Base-by-base conservation (phyloP, 2,888 invertebrate species). In the Latrodectus hesperus region DNA sequence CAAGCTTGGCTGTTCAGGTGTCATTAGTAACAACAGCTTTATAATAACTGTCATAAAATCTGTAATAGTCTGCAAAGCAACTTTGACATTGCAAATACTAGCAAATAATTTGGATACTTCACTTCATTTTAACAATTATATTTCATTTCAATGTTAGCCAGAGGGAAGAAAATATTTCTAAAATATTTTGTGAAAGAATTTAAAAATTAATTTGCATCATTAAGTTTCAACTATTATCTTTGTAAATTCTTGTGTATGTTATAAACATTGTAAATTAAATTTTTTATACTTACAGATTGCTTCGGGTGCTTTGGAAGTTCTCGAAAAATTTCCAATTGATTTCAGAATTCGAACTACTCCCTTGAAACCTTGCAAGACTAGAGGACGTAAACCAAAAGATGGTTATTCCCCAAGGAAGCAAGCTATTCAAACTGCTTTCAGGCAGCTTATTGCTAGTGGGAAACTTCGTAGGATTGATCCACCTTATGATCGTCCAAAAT, bases 331-430 rank as follows among this genome's bases (percentile, higher is more conserved):
- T 92, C 95, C 97, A 71, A 96, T 96, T 93, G 96, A 96, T 93
- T 96, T 97, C 38, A 94, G 97, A 90, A 95, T 97, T 49, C 94
- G 97, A 82, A 95, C 96, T 4, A 96, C 96, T 12, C 97, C 98
- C 0, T 93, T 97, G 12, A 95, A 96, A 90, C 96, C 97, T 0
- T 96, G 97, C 91, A 94, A 91, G 90, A 91, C 91, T 79, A 90
- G 92, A 65, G 91, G 91, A 52, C 89, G 90, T n/a, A 89, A 89
- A 70, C 79, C 88, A 49, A 89, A 89, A 84, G 84, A 87, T 52
- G 77, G 87, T n/a, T 86, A 80, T 38, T 81, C 86, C 11, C 86
- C 86, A 10, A 71, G 81, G 6, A 76, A 81, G 49, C 80, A 81
- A 60, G 86, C 86, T 38, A 38, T 86, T 16, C 86, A 86, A 38